phyloP scores from a whole-genome alignment of 1,140 invertebrate species.

The Notospermus geniculatus region DNA sequence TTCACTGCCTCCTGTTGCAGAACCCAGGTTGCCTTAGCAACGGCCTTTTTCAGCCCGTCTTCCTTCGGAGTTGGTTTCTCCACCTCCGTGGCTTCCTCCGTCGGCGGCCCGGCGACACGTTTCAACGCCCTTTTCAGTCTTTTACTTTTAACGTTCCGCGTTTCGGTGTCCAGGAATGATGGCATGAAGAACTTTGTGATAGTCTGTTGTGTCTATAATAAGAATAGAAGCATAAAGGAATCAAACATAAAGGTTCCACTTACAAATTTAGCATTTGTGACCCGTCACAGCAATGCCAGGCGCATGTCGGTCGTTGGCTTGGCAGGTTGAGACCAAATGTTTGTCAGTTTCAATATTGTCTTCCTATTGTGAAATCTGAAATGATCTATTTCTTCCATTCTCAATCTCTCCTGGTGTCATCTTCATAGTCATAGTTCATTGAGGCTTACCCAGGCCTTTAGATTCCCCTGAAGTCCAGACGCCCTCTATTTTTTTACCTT shows the following conservation, averaged over 20 bases:
- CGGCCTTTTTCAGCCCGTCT: constrained; percentile 5
- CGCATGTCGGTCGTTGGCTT: no score
- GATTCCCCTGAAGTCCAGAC: not conserved
- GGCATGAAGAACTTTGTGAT: constrained; percentile 39
- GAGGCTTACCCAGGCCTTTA: not conserved
- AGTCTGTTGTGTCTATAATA: constrained; percentile 31
- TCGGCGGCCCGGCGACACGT: not conserved
- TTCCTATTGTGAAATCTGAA: no score
- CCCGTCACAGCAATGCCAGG: no score
- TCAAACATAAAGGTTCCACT: not conserved
- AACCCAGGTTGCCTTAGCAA: constrained; percentile 6
- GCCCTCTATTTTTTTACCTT: no score
- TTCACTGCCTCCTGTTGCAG: constrained; percentile 8
- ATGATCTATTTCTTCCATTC: no score
- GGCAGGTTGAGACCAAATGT: no score
- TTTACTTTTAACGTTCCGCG: constrained; percentile 30
- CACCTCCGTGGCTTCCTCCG: constrained; percentile 11
- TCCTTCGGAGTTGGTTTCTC: constrained; percentile 12
- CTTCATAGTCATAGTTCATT: not conserved
- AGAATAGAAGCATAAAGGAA: constrained; percentile 9
- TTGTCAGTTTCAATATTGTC: no score
- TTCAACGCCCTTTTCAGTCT: constrained; percentile 29
- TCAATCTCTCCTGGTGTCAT: no score
- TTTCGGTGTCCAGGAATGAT: constrained; percentile 25
- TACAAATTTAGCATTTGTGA: not conserved